Percentiles rank a stretch among this genome's conserved stretches.
Conservation (phyloP, 2,888 invertebrate genomes). For the Temnothorax ravouxi region DNA sequence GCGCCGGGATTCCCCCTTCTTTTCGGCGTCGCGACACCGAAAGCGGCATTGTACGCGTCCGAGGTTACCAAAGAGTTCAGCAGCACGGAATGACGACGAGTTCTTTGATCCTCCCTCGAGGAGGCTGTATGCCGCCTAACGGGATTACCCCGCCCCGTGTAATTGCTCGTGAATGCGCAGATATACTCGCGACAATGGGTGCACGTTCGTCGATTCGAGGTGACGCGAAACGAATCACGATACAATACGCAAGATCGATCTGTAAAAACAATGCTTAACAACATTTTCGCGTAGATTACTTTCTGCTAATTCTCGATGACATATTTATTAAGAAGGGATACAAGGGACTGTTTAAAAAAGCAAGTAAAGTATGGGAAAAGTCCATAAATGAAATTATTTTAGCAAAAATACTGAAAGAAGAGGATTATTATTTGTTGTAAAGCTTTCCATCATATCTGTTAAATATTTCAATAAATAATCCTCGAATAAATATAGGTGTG, state of each 20-base stretch:
- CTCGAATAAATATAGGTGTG: neutral
- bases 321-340: neutral
- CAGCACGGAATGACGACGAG: constrained; percentile 80
- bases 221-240: constrained; percentile 61
- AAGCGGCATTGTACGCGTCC: constrained; percentile 75
- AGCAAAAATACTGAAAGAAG: neutral
- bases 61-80: constrained; percentile 77
- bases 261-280: constrained; percentile 29
- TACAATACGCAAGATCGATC: constrained; percentile 16
- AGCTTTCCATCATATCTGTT: neutral
- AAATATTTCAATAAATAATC: neutral
- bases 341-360: neutral
- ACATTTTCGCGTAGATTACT: neutral
- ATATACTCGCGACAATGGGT: constrained; percentile 80
- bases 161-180: constrained; percentile 86
- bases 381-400: neutral
- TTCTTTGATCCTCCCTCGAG: constrained; percentile 85
- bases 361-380: neutral
- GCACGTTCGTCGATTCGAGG: constrained; percentile 66
- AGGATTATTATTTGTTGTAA: neutral
- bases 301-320: neutral
- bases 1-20: constrained; percentile 33
- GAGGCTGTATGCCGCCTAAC: constrained; percentile 80
- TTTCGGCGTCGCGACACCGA: constrained; percentile 57
- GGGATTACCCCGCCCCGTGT: constrained; percentile 85